Percentiles rank a stretch among this genome's conserved stretches.
phyloP scores from a whole-genome alignment of 2,888 invertebrate genomes.

The Acrocera orbiculus region DNA sequence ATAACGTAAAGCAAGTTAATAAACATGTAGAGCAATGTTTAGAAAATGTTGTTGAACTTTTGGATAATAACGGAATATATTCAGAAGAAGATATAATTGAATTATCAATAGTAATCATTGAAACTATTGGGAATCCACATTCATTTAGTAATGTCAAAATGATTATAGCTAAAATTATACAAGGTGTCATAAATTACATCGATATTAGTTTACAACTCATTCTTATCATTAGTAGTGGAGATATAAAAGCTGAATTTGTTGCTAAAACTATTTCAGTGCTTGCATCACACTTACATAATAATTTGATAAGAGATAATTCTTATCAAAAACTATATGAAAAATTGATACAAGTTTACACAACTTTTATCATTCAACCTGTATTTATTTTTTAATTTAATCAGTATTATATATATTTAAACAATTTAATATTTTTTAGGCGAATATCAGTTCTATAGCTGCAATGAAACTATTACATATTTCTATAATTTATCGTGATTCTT shows the following conservation, averaged over 20 bases:
- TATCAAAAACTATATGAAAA: conserved; percentile 17
- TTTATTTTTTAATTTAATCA: too few relatives aligned
- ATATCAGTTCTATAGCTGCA: conserved; percentile 22
- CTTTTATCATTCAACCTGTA: conserved; percentile 28
- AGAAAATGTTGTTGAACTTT: conserved; percentile 13
- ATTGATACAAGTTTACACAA: conserved; percentile 24
- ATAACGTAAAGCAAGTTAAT: too few relatives aligned
- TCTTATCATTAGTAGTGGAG: conserved; percentile 15
- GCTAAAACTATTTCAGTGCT: conserved; percentile 18
- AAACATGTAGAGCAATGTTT: conserved; percentile 19
- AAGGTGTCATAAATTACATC: conserved; percentile 13
- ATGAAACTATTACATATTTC: conserved; percentile 22
- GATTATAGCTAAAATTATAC: conserved; percentile 16
- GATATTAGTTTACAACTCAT: conserved; percentile 13
- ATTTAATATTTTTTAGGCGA: conserved; percentile 16
- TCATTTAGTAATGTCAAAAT: too few relatives aligned
- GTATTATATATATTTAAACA: too few relatives aligned
- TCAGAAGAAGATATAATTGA: conserved; percentile 16
- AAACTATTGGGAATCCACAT: conserved; percentile 16
- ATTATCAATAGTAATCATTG: conserved; percentile 19
- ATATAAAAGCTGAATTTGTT: conserved; percentile 19
- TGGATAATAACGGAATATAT: conserved; percentile 10
- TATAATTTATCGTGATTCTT: conserved; percentile 17
- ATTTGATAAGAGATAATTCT: conserved; percentile 10
- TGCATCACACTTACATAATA: conserved; percentile 14